Evolutionary conservation across 1,140 invertebrate genomes (phyloP).

Genomic region (Nasonia longicornis): DNA sequence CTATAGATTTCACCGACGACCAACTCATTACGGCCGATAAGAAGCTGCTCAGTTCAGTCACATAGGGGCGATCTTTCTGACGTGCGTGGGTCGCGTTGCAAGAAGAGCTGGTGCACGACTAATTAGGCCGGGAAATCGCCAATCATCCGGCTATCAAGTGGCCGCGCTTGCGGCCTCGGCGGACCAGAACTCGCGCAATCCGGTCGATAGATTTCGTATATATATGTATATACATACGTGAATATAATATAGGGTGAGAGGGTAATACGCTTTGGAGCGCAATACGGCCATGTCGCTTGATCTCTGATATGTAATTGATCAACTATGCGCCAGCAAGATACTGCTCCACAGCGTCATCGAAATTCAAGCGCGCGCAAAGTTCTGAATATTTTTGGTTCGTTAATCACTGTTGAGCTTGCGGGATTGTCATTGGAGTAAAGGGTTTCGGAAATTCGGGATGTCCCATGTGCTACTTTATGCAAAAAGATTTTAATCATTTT

Average conservation of each 20-base stretch:
- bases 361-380: neutral
- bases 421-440: no score
- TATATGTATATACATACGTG: no score
- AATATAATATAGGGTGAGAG: no score
- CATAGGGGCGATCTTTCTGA: no score
- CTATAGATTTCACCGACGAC: neutral
- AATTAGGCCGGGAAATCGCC: neutral
- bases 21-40: neutral
- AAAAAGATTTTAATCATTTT: no score
- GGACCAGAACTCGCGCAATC: neutral
- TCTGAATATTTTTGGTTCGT: neutral
- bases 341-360: neutral
- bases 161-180: neutral
- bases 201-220: neutral
- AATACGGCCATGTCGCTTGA: no score
- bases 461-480: no score
- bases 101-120: neutral
- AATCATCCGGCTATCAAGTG: conserved; percentile 10
- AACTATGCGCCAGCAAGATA: no score
- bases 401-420: no score
- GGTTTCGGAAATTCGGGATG: no score
- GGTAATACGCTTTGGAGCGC: no score
- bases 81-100: neutral
- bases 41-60: neutral
- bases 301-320: no score